phyloP scores from a whole-genome alignment of 2,888 invertebrate species.

The Trichopoda pennipes region DNA sequence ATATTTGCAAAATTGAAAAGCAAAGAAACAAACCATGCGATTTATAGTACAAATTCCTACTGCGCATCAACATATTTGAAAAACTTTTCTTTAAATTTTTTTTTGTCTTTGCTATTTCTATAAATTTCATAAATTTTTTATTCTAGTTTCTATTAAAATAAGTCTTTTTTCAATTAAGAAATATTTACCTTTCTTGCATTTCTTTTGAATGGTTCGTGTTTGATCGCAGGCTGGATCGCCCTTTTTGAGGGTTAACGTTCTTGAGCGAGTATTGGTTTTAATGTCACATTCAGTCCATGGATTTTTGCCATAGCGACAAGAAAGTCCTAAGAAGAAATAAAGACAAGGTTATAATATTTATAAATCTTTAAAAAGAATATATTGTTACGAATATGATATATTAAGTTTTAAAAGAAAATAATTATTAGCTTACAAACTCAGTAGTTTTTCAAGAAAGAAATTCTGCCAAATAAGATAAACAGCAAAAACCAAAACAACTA shows the following conservation, averaged over 20 bases:
- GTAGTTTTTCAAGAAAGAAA: too few species aligned
- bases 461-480: too few species aligned
- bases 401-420: not conserved
- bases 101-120: too few species aligned
- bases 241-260: slow-evolving; percentile 92
- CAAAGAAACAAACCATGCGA: too few species aligned
- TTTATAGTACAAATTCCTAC: too few species aligned
- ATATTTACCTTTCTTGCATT: slow-evolving; percentile 92
- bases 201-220: slow-evolving; percentile 92
- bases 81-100: too few species aligned
- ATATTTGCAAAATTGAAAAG: too few species aligned
- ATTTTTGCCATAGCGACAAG: slow-evolving; percentile 92
- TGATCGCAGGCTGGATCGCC: slow-evolving; percentile 91
- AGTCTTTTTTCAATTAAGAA: not conserved
- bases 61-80: too few species aligned
- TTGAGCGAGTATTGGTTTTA: slow-evolving; percentile 90
- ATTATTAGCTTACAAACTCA: too few species aligned
- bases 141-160: too few species aligned
- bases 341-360: slow-evolving; percentile 10
- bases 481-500: too few species aligned
- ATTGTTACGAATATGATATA: not conserved
- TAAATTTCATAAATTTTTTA: too few species aligned
- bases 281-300: slow-evolving; percentile 94
- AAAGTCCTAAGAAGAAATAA: slow-evolving; percentile 78
- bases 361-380: not conserved